These are phyloP conservation scores for Pseudomyrmex pallidus DNA, from an alignment of 1,140 invertebrate species.

Conservation along the genomic window DNA sequence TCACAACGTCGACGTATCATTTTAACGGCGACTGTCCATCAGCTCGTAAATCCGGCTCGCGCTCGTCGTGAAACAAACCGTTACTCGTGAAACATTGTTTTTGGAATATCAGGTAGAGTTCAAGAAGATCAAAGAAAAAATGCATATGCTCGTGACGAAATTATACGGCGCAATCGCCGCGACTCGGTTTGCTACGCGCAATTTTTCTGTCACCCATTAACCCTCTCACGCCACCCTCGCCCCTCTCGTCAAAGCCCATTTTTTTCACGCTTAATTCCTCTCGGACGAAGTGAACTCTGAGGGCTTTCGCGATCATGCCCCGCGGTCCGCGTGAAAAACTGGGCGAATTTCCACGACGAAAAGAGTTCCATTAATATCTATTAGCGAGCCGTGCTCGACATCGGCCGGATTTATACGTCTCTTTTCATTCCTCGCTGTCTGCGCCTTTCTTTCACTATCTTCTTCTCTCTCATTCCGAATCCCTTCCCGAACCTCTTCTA, in stretches of 20 bases:
- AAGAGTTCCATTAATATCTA: constrained; percentile 79
- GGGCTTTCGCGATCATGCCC: constrained; percentile 47
- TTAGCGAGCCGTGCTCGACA: constrained; percentile 76
- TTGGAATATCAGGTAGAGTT: constrained; percentile 36
- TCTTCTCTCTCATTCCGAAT: constrained; percentile 29
- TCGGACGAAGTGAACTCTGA: constrained; percentile 32
- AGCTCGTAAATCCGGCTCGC: constrained; percentile 42
- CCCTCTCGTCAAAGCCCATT: constrained; percentile 46
- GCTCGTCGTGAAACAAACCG: constrained; percentile 25
- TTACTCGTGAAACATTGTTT: constrained; percentile 24
- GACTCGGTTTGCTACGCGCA: constrained; percentile 30
- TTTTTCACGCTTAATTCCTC: constrained; percentile 58
- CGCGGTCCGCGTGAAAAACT: constrained; percentile 61
- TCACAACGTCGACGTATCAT: constrained; percentile 40
- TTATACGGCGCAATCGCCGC: constrained; percentile 41
- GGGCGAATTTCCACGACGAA: constrained; percentile 64
- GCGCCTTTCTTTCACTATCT: not conserved
- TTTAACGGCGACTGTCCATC: constrained; percentile 31
- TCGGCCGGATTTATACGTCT: constrained; percentile 70
- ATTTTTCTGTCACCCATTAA: constrained; percentile 49
- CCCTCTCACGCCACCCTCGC: not conserved
- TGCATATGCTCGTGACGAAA: constrained; percentile 12
- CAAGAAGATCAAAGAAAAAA: constrained; percentile 58
- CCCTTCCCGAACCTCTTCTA: constrained; percentile 31
- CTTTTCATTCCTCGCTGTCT: constrained; percentile 5